phyloP scores from a whole-genome alignment of 2,888 invertebrate species.

The Drosophila percnosoma region DNA sequence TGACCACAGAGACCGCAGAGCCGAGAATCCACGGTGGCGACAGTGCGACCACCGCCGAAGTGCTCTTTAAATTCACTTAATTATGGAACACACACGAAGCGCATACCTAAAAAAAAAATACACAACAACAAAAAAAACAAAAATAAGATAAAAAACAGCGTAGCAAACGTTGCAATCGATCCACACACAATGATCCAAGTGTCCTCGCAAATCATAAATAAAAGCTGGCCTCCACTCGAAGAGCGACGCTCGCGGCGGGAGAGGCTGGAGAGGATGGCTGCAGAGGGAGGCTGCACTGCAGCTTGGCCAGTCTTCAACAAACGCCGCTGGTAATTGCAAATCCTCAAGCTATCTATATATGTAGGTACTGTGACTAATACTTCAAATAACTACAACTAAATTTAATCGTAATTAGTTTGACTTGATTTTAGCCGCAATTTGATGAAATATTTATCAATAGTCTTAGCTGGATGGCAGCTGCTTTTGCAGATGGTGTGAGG shows the following conservation, averaged over 20 bases:
- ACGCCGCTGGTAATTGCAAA: slow-evolving; percentile 47
- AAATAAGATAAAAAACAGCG: slow-evolving; percentile 37
- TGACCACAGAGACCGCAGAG: slow-evolving; percentile 3
- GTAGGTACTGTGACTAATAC: slow-evolving; percentile 33
- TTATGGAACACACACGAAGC: slow-evolving; percentile 84
- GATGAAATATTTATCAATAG: not conserved
- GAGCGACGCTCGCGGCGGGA: not conserved
- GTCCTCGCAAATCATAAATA: slow-evolving; percentile 80
- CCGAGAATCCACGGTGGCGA: slow-evolving; percentile 35
- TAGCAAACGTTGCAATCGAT: slow-evolving; percentile 52
- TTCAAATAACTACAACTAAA: not conserved
- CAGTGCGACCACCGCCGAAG: slow-evolving; percentile 71
- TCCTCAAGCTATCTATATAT: slow-evolving; percentile 19
- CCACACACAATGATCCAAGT: slow-evolving; percentile 47
- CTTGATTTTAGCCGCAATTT: not conserved
- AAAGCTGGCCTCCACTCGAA: slow-evolving; percentile 45
- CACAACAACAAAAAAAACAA: slow-evolving; percentile 15
- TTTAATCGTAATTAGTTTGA: not conserved
- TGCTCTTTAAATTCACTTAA: slow-evolving; percentile 82
- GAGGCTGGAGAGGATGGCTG: not conserved
- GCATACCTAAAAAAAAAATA: slow-evolving; percentile 59
- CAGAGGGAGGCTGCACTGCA: not conserved
- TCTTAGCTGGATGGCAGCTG: not conserved
- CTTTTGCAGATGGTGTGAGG: not conserved
- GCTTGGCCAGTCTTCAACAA: slow-evolving; percentile 28